These are phyloP conservation scores for Apogon talboti DNA, from an alignment of 2,797 vertebrate genomes.

Conservation along the genomic window DNA sequence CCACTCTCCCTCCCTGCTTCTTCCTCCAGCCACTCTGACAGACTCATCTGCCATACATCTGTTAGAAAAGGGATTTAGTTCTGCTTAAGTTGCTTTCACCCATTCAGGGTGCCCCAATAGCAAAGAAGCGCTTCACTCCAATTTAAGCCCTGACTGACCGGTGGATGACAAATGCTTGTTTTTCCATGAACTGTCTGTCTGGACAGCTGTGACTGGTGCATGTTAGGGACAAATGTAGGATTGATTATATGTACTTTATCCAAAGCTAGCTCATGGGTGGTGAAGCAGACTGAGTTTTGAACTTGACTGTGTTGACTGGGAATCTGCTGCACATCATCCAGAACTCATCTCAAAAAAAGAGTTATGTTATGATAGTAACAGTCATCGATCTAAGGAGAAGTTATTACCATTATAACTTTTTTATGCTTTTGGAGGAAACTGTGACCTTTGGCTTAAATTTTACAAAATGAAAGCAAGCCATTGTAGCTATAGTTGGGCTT, in stretches of 20 bases:
- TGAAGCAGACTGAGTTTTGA: slow-evolving; percentile 32
- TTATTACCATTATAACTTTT: slow-evolving; percentile 10
- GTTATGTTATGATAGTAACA: slow-evolving; percentile 1
- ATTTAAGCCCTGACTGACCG: slow-evolving; percentile 55
- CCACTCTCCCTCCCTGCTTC: neutral
- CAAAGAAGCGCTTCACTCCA: slow-evolving; percentile 43
- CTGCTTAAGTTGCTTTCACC: slow-evolving; percentile 69
- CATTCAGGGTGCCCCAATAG: slow-evolving; percentile 47
- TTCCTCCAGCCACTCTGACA: slow-evolving; percentile 61
- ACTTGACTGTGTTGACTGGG: slow-evolving; percentile 17
- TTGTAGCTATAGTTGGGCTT: slow-evolving; percentile 39
- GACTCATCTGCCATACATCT: slow-evolving; percentile 75
- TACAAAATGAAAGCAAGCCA: slow-evolving; percentile 38
- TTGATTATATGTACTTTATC: slow-evolving; percentile 61
- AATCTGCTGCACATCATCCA: slow-evolving; percentile 24
- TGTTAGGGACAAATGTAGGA: slow-evolving; percentile 50
- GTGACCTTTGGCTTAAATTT: slow-evolving; percentile 37
- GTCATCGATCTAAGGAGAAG: slow-evolving; percentile 6
- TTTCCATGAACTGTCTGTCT: slow-evolving; percentile 38
- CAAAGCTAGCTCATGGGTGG: slow-evolving; percentile 36
- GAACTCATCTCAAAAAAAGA: too few relatives aligned
- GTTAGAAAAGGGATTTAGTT: slow-evolving; percentile 72
- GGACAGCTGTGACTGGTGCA: slow-evolving; percentile 61
- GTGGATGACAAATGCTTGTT: slow-evolving; percentile 63
- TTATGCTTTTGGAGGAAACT: slow-evolving; percentile 14